Evolutionary conservation across 2,888 invertebrate species (phyloP), one percentile per base, ranked within the genome.

Genomic region (Scrobipalpa atriplicella): DNA sequence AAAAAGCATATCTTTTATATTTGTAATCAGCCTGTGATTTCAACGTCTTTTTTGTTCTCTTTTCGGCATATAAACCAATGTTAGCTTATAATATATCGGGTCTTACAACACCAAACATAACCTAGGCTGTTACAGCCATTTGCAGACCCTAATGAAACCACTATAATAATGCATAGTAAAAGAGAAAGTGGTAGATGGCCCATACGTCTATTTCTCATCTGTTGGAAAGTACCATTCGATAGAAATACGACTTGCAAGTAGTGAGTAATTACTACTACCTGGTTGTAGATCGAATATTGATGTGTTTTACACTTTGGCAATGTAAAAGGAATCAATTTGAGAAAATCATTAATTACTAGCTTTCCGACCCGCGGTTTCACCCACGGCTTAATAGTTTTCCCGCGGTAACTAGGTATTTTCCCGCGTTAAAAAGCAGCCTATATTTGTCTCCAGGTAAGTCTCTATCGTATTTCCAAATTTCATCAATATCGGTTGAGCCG

Each of bases 121-220:
- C 36, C 36, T 29, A 56, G 36, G 16, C 36, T 38, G 36, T 58
- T 38, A 38, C 38, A 38, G 38, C 38, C 9, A 58, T 58, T 58
- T n/a, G 29, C 58, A 58, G n/a, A 58, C 56, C 36, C 13, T 58
- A 58, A 36, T 58, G 29, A 58, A 58, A 36, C 36, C 16, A 29
- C 58, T 29, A 29, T 58, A 58, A 38, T 58, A 58, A 38, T 58
- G 58, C 29, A 58, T 58, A 58, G 36, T 58, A 36, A 16, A 58
- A 58, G 58, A 16, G 58, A 58, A 58, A 58, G 58, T 58, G 38
- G 16, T 38, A 13, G 16, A 16, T 36, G 38, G 16, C 8, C 29
- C 16, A 38, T 58, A 16, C 0, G 36, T 58, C 58, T 10, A 16
- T 47, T 16, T n/a, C 16, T 47, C 47, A 47, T 47, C 47, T 47